Evolutionary conservation across 2,888 invertebrate genomes (phyloP), one percentile per base, ranked within the genome.

Genomic region (Charanyca ferruginea): DNA sequence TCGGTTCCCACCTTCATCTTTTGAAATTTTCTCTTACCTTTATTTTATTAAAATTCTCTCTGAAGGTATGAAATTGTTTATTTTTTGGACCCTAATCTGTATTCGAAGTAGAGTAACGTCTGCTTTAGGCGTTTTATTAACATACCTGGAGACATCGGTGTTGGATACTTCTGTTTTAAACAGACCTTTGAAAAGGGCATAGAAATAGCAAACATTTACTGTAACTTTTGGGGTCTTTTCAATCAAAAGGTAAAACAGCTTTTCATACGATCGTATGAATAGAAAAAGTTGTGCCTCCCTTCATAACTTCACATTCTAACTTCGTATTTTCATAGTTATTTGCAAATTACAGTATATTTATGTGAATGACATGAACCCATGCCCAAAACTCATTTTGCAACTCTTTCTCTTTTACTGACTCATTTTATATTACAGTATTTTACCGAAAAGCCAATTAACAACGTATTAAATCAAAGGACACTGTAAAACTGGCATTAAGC

Each of bases 1-100:
- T 93, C 90, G 90, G 90, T 89, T 89, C 85, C 81, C 85, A 88
- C 89, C 88, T 89, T 87, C 85, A 80, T 86, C 85, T 85, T 85
- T 83, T 81, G 79, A 69, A 72, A 80, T 84, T 85, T 85, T 83
- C 80, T 83, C 79, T 77, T 79, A 83, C 77, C 80, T 83, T 79
- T 80, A 81, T 84, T 83, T 90, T 88, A 89, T 85, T 87, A 88
- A 89, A 88, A 85, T 79, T 82, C 67, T 68, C 52, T 60, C 48
- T 54, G 67, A 45, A 64, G 57, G 71, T 75, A 74, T 74, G 59
- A 65, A 80, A 80, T 74, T 80, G 71, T 79, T 81, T 83, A 74
- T 73, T 70, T 80, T 76, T 63, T 23, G 38, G 38, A 54, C n/a
- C 64, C 65, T 80, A 70, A 80, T 83, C 74, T 80, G 76, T 81